phyloP scores from a whole-genome alignment of 2,113 vertebrate genomes.

The Herpetotheres cachinnans region DNA sequence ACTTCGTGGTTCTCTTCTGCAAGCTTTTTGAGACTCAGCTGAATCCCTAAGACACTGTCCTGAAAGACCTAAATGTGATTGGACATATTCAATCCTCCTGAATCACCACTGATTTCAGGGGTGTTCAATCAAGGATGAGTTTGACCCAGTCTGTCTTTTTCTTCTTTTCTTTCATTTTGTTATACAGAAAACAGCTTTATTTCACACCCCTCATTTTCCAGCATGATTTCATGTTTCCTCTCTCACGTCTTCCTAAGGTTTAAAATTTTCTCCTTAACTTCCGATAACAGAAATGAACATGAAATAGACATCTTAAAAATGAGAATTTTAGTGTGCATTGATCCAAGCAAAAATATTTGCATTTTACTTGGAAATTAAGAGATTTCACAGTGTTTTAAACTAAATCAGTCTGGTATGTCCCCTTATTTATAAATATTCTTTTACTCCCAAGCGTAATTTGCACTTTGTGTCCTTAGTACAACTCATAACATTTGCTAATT shows the following conservation, averaged over 20 bases:
- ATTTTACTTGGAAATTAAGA: background rate
- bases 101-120: slow-evolving; percentile 5
- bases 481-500: background rate
- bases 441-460: background rate
- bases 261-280: background rate
- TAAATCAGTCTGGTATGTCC: background rate
- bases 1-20: background rate
- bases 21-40: background rate
- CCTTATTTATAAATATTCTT: background rate
- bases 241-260: background rate
- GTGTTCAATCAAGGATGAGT: slow-evolving; percentile 19
- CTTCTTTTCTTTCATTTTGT: background rate
- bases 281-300: background rate
- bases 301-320: background rate
- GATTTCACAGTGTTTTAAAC: background rate
- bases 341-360: background rate
- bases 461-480: background rate
- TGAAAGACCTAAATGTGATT: slow-evolving; percentile 6
- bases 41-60: background rate
- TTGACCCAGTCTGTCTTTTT: background rate
- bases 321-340: background rate
- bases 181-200: slow-evolving; percentile 3
- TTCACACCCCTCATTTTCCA: background rate
- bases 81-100: slow-evolving; percentile 5
- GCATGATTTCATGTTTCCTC: background rate